Conservation (phyloP, 2,888 invertebrate genomes). For the Himalopsyche kuldschensis region DNA sequence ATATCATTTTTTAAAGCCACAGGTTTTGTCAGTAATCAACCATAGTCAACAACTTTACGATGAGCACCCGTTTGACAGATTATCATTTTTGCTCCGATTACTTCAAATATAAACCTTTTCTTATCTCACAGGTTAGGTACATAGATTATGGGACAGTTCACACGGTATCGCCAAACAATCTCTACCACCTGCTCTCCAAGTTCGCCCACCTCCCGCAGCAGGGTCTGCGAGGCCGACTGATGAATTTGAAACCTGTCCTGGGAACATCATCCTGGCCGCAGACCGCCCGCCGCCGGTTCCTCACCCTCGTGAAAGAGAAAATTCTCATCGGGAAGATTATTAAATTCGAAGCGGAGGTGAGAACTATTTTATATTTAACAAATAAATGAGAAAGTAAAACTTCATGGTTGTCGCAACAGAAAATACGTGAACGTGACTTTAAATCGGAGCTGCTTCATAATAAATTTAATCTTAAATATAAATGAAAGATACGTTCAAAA, state of each 20-base stretch:
- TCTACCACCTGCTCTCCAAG: slow-evolving; percentile 18
- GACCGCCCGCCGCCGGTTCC: slow-evolving; percentile 1
- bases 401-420: too few relatives aligned
- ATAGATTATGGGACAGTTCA: slow-evolving; percentile 36
- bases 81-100: not conserved
- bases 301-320: not conserved
- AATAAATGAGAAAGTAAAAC: too few relatives aligned
- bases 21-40: too few relatives aligned
- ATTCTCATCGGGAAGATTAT: not conserved
- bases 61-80: not conserved
- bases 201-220: slow-evolving; percentile 23
- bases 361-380: too few relatives aligned
- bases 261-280: slow-evolving; percentile 4
- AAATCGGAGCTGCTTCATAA: too few relatives aligned
- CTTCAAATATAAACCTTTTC: not conserved
- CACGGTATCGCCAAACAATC: not conserved
- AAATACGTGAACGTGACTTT: too few relatives aligned
- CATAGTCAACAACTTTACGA: too few relatives aligned
- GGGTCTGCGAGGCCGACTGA: slow-evolving; percentile 24
- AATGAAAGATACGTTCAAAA: too few relatives aligned
- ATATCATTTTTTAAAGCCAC: too few relatives aligned
- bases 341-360: not conserved
- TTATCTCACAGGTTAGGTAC: slow-evolving; percentile 21
- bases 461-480: too few relatives aligned
- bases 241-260: slow-evolving; percentile 1